A percentile compares a stretch with the other conserved stretches of the same genome.
Evolutionary conservation across 2,113 vertebrate genomes (phyloP).

Genomic region (Odontophorus gujanensis): DNA sequence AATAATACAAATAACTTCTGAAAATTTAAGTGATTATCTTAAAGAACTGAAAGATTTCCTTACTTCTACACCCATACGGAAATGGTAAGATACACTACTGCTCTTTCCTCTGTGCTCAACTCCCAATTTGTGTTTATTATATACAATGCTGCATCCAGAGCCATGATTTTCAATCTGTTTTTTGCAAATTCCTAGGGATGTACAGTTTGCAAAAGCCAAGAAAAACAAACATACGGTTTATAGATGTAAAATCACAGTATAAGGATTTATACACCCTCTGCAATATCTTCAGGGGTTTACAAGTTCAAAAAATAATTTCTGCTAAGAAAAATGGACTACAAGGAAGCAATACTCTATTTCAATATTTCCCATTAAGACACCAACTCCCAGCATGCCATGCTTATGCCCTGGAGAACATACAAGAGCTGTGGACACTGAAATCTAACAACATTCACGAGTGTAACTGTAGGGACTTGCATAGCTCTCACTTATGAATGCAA

Average conservation of each 20-base stretch:
- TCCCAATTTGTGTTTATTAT: neutral
- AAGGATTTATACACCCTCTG: neutral
- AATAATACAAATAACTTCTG: neutral
- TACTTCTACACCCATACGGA: neutral
- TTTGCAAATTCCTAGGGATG: neutral
- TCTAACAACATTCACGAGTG: fast-evolving
- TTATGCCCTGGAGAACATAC: neutral
- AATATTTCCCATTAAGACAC: neutral
- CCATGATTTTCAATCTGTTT: neutral
- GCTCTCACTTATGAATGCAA: neutral
- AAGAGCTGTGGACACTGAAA: neutral
- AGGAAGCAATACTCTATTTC: neutral
- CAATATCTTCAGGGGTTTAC: neutral
- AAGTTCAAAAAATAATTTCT: neutral
- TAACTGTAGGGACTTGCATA: neutral
- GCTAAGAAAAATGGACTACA: neutral
- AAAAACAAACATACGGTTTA: neutral
- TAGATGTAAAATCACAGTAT: neutral
- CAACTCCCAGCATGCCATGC: neutral
- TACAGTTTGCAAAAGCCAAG: neutral
- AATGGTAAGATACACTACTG: neutral
- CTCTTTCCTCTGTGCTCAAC: neutral
- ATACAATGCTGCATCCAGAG: neutral
- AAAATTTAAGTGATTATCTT: neutral
- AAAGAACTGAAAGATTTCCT: neutral